A percentile compares a stretch with the other conserved stretches of the same genome.
Conservation (phyloP, 2,113 vertebrate genomes). For the Gasterosteus nipponicus region DNA sequence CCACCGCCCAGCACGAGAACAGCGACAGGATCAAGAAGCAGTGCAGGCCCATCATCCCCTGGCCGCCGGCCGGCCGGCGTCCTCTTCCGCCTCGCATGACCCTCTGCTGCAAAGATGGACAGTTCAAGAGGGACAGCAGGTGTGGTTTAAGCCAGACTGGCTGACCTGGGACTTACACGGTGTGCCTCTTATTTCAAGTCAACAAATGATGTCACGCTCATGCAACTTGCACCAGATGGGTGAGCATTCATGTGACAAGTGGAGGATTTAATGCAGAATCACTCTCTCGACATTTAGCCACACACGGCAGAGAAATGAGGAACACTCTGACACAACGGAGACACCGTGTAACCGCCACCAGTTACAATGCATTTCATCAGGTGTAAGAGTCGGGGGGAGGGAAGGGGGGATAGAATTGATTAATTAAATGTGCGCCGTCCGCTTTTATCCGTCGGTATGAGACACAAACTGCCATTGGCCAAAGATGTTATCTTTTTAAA, state of each 20-base stretch:
- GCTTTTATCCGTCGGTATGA: background rate
- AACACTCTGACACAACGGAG: background rate
- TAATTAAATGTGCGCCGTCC: background rate
- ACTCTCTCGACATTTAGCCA: background rate
- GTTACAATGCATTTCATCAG: slow-evolving; percentile 27
- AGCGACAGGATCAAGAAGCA: slow-evolving; percentile 76
- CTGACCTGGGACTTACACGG: background rate
- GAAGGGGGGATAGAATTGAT: background rate
- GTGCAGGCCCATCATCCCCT: slow-evolving; percentile 57
- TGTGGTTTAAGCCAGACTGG: background rate
- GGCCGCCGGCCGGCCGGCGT: slow-evolving; percentile 46
- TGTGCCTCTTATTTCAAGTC: background rate
- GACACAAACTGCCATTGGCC: background rate
- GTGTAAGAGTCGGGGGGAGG: background rate
- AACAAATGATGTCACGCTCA: background rate
- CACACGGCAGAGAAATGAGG: slow-evolving; percentile 6
- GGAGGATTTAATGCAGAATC: slow-evolving; percentile 16
- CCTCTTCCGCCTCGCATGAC: slow-evolving; percentile 53
- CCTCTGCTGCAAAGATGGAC: slow-evolving; percentile 55
- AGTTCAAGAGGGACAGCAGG: slow-evolving; percentile 4
- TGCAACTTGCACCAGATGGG: no score
- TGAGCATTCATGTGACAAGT: background rate
- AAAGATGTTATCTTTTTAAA: background rate
- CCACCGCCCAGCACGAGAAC: slow-evolving; percentile 73
- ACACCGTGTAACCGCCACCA: background rate